Conservation (phyloP, 2,888 invertebrate species). For the Sesamia inferens region DNA sequence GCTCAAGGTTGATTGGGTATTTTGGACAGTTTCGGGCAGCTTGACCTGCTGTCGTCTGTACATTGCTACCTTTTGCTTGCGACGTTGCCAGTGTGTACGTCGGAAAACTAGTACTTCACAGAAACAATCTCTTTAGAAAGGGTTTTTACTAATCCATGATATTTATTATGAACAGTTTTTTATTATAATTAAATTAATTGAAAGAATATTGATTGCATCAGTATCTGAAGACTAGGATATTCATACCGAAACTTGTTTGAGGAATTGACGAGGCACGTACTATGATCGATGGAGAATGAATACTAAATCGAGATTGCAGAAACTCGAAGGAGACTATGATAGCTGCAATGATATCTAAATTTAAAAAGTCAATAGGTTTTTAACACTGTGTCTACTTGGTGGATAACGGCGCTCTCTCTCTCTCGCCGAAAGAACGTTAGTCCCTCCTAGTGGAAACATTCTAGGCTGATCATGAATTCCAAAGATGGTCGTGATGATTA, state of each 20-base stretch:
- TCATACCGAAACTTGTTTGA: constrained; percentile 12
- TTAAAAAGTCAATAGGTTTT: background rate
- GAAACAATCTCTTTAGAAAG: too few species aligned
- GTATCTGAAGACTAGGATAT: background rate
- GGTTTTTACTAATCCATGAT: too few species aligned
- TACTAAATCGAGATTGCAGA: constrained; percentile 17
- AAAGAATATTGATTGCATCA: background rate
- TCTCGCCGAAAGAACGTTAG: background rate
- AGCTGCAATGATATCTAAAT: background rate
- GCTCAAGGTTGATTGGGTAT: too few species aligned
- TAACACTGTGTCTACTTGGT: background rate
- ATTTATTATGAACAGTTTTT: too few species aligned
- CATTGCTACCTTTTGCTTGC: background rate
- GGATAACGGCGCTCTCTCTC: background rate
- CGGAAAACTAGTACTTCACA: background rate
- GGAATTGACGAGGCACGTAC: constrained; percentile 13
- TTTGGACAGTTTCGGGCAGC: too few species aligned
- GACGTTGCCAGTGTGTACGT: background rate
- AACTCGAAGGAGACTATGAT: background rate
- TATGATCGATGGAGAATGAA: constrained; percentile 26
- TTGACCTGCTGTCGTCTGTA: too few species aligned
- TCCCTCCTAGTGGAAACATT: background rate
- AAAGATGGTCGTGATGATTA: background rate
- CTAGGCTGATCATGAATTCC: background rate
- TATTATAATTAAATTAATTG: constrained; percentile 32